A percentile compares a stretch with the other conserved stretches of the same genome.
phyloP scores from a whole-genome alignment of 2,888 invertebrate species.

The Archips crataeganus region DNA sequence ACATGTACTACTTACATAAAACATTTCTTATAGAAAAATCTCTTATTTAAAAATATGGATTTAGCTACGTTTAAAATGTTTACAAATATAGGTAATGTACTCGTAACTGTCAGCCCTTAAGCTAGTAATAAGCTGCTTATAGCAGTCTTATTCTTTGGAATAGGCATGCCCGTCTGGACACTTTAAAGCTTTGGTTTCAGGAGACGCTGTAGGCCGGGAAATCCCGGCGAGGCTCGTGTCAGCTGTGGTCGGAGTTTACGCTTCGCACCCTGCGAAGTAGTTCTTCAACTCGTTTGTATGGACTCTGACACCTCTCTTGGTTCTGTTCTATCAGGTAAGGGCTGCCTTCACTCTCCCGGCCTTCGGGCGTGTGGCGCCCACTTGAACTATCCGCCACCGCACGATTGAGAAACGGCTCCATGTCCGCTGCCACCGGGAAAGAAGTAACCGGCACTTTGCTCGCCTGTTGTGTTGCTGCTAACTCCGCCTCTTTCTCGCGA shows the following conservation, averaged over 20 bases:
- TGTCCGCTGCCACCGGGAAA: slow-evolving; percentile 60
- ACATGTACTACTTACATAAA: slow-evolving; percentile 25
- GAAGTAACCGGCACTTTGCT: slow-evolving; percentile 55
- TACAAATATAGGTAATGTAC: slow-evolving; percentile 27
- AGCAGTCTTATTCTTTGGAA: slow-evolving; percentile 43
- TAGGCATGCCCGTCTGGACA: slow-evolving; percentile 32
- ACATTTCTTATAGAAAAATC: slow-evolving; percentile 31
- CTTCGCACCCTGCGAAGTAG: slow-evolving; percentile 75
- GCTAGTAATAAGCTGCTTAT: slow-evolving; percentile 22
- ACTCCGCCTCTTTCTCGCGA: slow-evolving; percentile 77
- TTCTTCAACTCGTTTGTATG: slow-evolving; percentile 77
- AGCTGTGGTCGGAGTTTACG: slow-evolving; percentile 76
- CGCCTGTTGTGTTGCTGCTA: slow-evolving; percentile 58
- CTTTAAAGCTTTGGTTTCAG: slow-evolving; percentile 58
- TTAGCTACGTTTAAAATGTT: slow-evolving; percentile 30
- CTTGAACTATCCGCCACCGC: slow-evolving; percentile 67
- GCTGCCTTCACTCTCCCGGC: slow-evolving; percentile 68
- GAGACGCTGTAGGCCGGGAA: slow-evolving; percentile 70
- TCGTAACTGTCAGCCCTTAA: slow-evolving; percentile 23
- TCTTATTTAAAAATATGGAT: slow-evolving; percentile 37
- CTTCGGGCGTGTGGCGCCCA: slow-evolving; percentile 73
- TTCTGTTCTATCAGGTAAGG: slow-evolving; percentile 75
- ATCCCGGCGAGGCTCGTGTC: slow-evolving; percentile 78
- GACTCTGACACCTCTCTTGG: slow-evolving; percentile 73
- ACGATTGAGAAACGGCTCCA: slow-evolving; percentile 74